Base-by-base conservation (phyloP, 92 coral and sea anemone species). In the Desmophyllum pertusum region DNA sequence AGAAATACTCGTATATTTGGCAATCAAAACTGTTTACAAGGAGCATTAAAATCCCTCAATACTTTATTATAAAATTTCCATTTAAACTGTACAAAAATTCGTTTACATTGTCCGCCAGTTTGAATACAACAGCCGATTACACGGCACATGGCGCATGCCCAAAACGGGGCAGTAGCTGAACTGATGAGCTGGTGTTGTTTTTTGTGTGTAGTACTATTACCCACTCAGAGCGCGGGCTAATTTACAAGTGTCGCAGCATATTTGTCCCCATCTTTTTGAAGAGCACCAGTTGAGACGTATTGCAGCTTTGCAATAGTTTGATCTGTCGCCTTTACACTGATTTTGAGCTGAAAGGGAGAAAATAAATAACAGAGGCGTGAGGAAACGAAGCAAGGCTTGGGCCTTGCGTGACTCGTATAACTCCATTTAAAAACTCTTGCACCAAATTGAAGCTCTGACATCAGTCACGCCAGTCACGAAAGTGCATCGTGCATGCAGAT, bases 261-360 rank as follows among this genome's bases (percentile, higher is more conserved):
- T 46, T 25, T 38, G 55, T 0, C 89, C 85, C 94, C 94, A 91
- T 30, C 36, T 35, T 14, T 30, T 33, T 15, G 94, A 80, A 23
- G 92, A 88, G 65, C 94, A 91, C 94, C 94, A 88, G 73, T 81
- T 76, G 25, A 72, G 84, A 6, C 84, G 91, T 11, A 88, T 84
- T 23, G 94, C 94, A n/a, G 81, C 84, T 38, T 13, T 62, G 52
- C 94, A 91, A 36, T 74, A 81, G 37, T 80, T 73, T 25, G 91
- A 88, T 31, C 39, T 75, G 40, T 91, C 94, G 7, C 89, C 92
- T 57, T 30, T 76, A 45, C 94, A 91, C 79, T 70, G 78, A 43
- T 65, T 59, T 75, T 50, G 88, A 36, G 42, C 93, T 86, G 70
- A 27, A 48, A 63, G 0, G 27, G 46, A 15, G 14, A 46, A 14